Conservation (phyloP, 2,888 invertebrate genomes). For the Conchocele bisecta region DNA sequence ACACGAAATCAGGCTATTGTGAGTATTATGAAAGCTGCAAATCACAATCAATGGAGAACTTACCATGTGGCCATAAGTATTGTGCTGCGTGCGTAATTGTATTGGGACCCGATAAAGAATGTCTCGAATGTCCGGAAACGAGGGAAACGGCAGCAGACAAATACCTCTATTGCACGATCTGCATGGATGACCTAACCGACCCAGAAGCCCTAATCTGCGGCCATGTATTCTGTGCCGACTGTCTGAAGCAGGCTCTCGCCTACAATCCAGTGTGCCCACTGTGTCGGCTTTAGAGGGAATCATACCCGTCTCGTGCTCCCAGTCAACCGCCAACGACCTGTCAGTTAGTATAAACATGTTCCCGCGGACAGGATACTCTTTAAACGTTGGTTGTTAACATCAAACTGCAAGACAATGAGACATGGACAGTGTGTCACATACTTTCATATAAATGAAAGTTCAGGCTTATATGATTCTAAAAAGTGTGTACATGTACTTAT, state of each 20-base stretch:
- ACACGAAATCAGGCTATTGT: background rate
- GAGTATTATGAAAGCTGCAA: background rate
- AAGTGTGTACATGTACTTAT: no score
- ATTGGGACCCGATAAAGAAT: background rate
- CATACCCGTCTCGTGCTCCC: no score
- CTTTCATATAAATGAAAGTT: no score
- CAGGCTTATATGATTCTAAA: no score
- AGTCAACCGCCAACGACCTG: no score
- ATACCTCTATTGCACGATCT: slow-evolving; percentile 66
- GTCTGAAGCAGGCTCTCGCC: slow-evolving; percentile 61
- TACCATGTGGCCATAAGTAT: slow-evolving; percentile 28
- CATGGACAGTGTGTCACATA: no score
- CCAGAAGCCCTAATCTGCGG: slow-evolving; percentile 62
- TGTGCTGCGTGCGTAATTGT: slow-evolving; percentile 13
- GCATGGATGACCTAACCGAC: slow-evolving; percentile 56
- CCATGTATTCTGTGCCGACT: slow-evolving; percentile 67
- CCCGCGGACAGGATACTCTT: no score
- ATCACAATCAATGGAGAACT: background rate
- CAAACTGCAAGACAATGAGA: no score
- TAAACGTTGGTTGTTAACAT: no score
- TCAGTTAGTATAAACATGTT: no score
- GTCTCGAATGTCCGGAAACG: background rate
- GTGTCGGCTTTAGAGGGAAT: slow-evolving; percentile 67
- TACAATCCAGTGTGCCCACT: slow-evolving; percentile 73
- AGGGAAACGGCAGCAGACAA: slow-evolving; percentile 6